Conservation (phyloP, 2,888 invertebrate species). For the Thera obeliscata region DNA sequence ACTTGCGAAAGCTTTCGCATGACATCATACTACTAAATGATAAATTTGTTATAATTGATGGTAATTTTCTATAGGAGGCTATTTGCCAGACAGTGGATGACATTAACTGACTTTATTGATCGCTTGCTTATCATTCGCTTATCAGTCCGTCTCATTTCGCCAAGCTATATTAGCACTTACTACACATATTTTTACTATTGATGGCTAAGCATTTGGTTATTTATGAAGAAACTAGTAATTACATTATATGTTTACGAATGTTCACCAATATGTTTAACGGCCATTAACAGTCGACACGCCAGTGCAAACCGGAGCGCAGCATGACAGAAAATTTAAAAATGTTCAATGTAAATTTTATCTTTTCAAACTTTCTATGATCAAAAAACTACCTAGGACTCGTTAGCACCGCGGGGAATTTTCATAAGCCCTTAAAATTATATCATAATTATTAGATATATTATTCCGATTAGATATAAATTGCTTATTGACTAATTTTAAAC, state of each 20-base stretch:
- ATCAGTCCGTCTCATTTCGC: slow-evolving; percentile 41
- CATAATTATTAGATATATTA: too few species aligned
- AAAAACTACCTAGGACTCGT: too few species aligned
- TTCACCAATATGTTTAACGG: not conserved
- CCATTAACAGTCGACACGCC: not conserved
- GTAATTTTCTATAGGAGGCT: not conserved
- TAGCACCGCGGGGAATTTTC: too few species aligned
- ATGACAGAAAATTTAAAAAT: too few species aligned
- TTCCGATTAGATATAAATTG: not conserved
- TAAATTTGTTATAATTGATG: not conserved
- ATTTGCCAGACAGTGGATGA: slow-evolving; percentile 9
- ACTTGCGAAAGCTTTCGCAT: slow-evolving; percentile 9
- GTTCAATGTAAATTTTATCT: too few species aligned
- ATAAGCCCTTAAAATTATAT: too few species aligned
- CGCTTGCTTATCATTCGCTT: slow-evolving; percentile 47
- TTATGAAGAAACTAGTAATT: not conserved
- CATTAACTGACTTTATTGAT: slow-evolving; percentile 37
- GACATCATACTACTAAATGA: slow-evolving; percentile 4
- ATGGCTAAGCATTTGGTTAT: too few species aligned
- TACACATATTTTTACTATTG: not conserved
- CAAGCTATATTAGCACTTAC: slow-evolving; percentile 20
- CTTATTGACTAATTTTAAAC: not conserved
- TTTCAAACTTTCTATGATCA: too few species aligned
- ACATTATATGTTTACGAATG: not conserved
- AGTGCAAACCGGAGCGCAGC: not conserved